Evolutionary conservation across 2,797 vertebrate genomes (phyloP).

Genomic region (Passerculus sandwichensis): DNA sequence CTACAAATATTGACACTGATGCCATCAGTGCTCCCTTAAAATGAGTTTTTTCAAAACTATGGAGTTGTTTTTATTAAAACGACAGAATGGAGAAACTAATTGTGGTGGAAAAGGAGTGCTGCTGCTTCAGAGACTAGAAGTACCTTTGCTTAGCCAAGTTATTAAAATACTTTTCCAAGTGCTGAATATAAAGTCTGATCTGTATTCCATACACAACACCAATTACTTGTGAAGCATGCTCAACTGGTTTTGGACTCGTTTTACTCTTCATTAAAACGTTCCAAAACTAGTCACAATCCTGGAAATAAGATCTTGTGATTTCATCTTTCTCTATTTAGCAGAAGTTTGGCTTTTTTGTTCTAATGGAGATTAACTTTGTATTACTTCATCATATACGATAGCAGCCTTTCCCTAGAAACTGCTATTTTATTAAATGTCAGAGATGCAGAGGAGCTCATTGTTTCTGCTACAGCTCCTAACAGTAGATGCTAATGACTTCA

Average conservation of each 20-base stretch:
- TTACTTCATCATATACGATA: not conserved
- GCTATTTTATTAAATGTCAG: not conserved
- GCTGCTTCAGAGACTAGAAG: slow-evolving; percentile 37
- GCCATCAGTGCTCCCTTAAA: not conserved
- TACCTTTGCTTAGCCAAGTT: slow-evolving; percentile 37
- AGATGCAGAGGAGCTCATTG: not conserved
- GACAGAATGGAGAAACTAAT: slow-evolving; percentile 44
- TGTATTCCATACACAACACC: slow-evolving; percentile 51
- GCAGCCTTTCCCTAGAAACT: not conserved
- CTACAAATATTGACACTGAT: not conserved
- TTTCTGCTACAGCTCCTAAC: not conserved
- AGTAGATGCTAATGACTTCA: not conserved
- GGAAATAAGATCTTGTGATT: slow-evolving; percentile 44
- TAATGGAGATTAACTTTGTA: not conserved
- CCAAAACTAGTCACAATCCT: slow-evolving; percentile 25
- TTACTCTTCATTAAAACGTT: slow-evolving; percentile 44
- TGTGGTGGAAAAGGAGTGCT: slow-evolving; percentile 28
- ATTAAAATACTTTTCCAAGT: slow-evolving; percentile 63
- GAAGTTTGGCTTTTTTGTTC: slow-evolving; percentile 10
- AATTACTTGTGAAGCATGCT: slow-evolving; percentile 1
- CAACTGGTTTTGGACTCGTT: slow-evolving; percentile 37
- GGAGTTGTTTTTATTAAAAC: slow-evolving; percentile 33
- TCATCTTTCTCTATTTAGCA: slow-evolving; percentile 27
- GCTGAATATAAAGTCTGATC: slow-evolving; percentile 52
- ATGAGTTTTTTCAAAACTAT: not conserved